These are phyloP conservation scores for Ciconia boyciana DNA, from an alignment of 2,113 vertebrate species.

Conservation along the genomic window DNA sequence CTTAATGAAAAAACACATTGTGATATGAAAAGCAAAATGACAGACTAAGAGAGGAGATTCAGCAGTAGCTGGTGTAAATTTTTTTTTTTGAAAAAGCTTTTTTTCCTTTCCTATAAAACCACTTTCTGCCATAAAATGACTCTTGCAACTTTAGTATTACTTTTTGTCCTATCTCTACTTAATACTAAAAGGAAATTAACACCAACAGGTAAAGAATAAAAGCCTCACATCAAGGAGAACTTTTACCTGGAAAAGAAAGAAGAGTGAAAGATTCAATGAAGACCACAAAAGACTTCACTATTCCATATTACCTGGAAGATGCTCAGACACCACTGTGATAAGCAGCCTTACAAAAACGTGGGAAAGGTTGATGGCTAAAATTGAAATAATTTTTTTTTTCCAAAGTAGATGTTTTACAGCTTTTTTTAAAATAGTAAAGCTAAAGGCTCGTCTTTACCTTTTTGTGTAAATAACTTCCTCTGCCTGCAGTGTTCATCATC, in stretches of 20 bases:
- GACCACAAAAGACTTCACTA: neutral
- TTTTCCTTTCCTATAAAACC: neutral
- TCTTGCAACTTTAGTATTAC: neutral
- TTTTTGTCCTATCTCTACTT: neutral
- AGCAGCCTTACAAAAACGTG: slow-evolving; percentile 22
- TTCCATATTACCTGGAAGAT: neutral
- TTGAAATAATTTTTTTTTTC: neutral
- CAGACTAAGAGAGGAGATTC: neutral
- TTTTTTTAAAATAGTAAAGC: slow-evolving; percentile 20
- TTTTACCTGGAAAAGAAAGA: neutral
- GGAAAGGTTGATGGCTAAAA: slow-evolving; percentile 26
- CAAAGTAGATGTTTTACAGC: slow-evolving; percentile 30
- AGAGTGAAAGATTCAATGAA: neutral
- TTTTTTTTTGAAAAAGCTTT: neutral
- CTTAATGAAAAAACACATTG: neutral
- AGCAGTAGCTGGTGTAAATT: neutral
- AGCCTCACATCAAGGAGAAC: neutral
- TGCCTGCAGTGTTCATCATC: slow-evolving; percentile 64
- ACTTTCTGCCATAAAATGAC: neutral
- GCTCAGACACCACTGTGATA: slow-evolving; percentile 8
- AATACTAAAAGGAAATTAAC: neutral
- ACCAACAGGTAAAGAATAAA: neutral
- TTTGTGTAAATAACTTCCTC: slow-evolving; percentile 65
- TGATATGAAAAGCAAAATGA: neutral
- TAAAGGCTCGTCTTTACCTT: slow-evolving; percentile 31